These are phyloP conservation scores for Tolypeutes matacus DNA, from an alignment of 2,797 vertebrate genomes.

Conservation along the genomic window DNA sequence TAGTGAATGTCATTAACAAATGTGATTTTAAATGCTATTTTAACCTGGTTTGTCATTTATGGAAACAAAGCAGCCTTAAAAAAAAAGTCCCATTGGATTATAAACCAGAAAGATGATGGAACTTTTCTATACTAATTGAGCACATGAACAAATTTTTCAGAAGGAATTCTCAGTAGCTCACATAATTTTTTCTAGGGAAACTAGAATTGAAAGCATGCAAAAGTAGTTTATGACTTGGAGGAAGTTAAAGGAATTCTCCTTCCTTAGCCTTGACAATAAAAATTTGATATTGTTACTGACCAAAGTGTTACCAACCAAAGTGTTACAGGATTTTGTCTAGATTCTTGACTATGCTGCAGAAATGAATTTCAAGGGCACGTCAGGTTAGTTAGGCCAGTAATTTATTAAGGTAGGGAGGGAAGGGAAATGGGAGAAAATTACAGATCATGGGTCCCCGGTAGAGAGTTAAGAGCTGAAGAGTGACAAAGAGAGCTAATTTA, in stretches of 20 bases:
- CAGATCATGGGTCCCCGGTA: too few relatives aligned
- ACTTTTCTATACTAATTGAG: slow-evolving; percentile 47
- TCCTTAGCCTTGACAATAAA: slow-evolving; percentile 2
- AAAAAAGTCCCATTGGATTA: neutral
- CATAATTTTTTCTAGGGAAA: slow-evolving; percentile 69
- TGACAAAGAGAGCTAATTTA: too few relatives aligned
- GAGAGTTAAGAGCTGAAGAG: too few relatives aligned
- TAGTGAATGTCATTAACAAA: slow-evolving; percentile 17
- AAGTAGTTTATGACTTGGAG: slow-evolving; percentile 62
- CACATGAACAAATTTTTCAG: slow-evolving; percentile 19
- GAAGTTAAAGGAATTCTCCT: slow-evolving; percentile 31
- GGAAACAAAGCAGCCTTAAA: slow-evolving; percentile 51
- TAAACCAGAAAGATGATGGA: slow-evolving; percentile 49
- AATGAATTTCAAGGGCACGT: too few relatives aligned
- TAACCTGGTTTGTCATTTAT: slow-evolving; percentile 35
- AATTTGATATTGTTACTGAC: neutral
- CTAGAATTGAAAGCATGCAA: slow-evolving; percentile 53
- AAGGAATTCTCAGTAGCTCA: slow-evolving; percentile 48
- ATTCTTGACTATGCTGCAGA: too few relatives aligned
- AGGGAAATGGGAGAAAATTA: too few relatives aligned
- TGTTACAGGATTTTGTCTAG: too few relatives aligned
- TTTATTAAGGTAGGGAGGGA: too few relatives aligned
- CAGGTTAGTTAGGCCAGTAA: too few relatives aligned
- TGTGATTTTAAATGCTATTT: slow-evolving; percentile 64
- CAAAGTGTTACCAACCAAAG: too few relatives aligned